phyloP scores from a whole-genome alignment of 2,888 invertebrate genomes.

The Coleophora flavipennella region DNA sequence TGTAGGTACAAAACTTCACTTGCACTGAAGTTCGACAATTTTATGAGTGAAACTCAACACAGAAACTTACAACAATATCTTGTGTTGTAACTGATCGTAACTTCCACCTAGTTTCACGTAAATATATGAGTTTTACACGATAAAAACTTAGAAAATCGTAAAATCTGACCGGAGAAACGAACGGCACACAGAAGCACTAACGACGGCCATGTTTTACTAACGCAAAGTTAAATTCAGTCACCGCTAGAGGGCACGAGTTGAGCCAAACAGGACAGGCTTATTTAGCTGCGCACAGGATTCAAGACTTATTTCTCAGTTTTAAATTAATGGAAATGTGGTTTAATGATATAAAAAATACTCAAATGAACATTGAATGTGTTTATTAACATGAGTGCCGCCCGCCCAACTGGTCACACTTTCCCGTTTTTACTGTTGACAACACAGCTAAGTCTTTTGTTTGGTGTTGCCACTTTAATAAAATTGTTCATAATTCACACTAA shows the following conservation, averaged over 20 bases:
- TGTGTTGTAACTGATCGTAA: conserved; percentile 21
- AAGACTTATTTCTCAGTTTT: no score
- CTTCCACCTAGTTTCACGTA: conserved; percentile 30
- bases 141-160: conserved; percentile 57
- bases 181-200: conserved; percentile 35
- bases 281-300: no score
- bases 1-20: conserved; percentile 55
- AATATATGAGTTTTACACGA: conserved; percentile 29
- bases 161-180: conserved; percentile 64
- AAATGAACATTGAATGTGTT: no score
- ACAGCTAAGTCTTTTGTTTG: no score
- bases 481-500: no score
- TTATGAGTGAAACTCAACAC: conserved; percentile 45
- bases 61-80: conserved; percentile 33
- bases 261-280: no score
- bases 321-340: no score
- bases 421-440: no score
- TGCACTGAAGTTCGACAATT: conserved; percentile 47
- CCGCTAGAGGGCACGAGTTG: conserved; percentile 45
- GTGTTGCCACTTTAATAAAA: no score
- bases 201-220: conserved; percentile 69
- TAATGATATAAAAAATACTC: no score
- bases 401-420: no score
- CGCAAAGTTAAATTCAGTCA: conserved; percentile 47
- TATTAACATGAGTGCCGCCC: no score